Evolutionary conservation across 1,140 invertebrate species (phyloP).

Genomic region (Cardiocondyla obscurior): DNA sequence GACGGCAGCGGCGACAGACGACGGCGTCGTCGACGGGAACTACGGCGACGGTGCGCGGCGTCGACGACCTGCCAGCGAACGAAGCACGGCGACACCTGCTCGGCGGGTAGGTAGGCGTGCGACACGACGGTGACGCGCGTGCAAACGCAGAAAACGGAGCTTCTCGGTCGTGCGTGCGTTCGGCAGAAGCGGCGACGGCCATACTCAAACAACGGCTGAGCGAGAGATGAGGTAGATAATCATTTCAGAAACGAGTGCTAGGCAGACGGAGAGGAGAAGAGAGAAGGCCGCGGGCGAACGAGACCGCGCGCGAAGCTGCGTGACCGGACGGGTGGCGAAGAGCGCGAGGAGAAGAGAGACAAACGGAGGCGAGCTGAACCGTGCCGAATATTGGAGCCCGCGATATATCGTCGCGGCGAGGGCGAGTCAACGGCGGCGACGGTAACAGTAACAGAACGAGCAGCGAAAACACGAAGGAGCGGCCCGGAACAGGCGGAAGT

Average conservation of each 20-base stretch:
- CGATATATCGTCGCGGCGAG: slow-evolving; percentile 23
- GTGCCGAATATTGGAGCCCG: no score
- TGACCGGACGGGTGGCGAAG: background rate
- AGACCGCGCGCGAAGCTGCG: slow-evolving; percentile 12
- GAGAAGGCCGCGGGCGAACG: background rate
- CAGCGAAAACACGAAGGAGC: slow-evolving; percentile 21
- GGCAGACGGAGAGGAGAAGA: background rate
- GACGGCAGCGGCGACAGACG: background rate
- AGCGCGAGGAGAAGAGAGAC: background rate
- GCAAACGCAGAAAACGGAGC: background rate
- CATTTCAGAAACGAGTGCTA: background rate
- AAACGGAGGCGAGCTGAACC: background rate
- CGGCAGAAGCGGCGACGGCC: slow-evolving; percentile 64
- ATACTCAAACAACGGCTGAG: slow-evolving; percentile 79
- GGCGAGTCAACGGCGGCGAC: background rate
- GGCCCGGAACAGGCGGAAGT: slow-evolving; percentile 50
- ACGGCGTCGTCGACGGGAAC: background rate
- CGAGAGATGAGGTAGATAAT: slow-evolving; percentile 72
- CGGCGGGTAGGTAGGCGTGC: slow-evolving; percentile 4
- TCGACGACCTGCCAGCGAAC: slow-evolving; percentile 36
- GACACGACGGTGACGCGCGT: background rate
- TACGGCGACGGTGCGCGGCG: background rate
- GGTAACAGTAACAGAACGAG: background rate
- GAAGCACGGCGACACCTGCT: slow-evolving; percentile 60
- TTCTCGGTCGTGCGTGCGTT: background rate